These are phyloP conservation scores for Ophonus ardosiacus DNA, from an alignment of 2,888 invertebrate species.

Conservation along the genomic window DNA sequence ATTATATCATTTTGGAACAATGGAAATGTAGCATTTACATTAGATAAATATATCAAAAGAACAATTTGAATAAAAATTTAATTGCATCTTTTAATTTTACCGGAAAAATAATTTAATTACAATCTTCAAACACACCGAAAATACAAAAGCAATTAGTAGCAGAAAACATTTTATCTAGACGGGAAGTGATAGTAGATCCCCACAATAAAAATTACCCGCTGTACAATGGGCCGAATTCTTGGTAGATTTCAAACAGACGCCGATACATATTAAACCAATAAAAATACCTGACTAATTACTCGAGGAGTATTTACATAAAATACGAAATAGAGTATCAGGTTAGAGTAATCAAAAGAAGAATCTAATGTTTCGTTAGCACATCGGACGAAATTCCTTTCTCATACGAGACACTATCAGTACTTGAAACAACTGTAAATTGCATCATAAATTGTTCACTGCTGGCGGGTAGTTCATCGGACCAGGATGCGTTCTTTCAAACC, in stretches of 20 bases:
- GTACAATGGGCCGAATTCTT: slow-evolving; percentile 16
- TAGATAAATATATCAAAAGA: not conserved
- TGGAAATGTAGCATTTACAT: too few relatives aligned
- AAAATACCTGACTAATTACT: slow-evolving; percentile 60
- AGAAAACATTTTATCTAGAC: slow-evolving; percentile 46
- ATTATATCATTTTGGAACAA: too few relatives aligned
- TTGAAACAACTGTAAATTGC: slow-evolving; percentile 68
- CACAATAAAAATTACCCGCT: slow-evolving; percentile 18
- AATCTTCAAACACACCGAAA: slow-evolving; percentile 25
- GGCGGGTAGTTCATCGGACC: slow-evolving; percentile 70
- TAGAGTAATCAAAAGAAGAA: slow-evolving; percentile 43
- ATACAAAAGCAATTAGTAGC: slow-evolving; percentile 9
- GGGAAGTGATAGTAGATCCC: slow-evolving; percentile 47
- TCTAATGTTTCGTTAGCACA: slow-evolving; percentile 55
- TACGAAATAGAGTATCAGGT: slow-evolving; percentile 5
- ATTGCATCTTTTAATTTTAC: slow-evolving; percentile 18
- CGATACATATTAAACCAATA: slow-evolving; percentile 55
- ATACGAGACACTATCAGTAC: slow-evolving; percentile 69
- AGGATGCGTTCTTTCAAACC: slow-evolving; percentile 1
- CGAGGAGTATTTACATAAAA: slow-evolving; percentile 45
- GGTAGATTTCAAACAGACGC: slow-evolving; percentile 35
- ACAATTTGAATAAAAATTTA: not conserved
- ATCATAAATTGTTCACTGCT: slow-evolving; percentile 69
- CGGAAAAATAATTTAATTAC: slow-evolving; percentile 31
- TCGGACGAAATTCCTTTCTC: slow-evolving; percentile 62